Base-by-base conservation (phyloP, 2,797 vertebrate genomes). In the Xenentodon cancila region DNA sequence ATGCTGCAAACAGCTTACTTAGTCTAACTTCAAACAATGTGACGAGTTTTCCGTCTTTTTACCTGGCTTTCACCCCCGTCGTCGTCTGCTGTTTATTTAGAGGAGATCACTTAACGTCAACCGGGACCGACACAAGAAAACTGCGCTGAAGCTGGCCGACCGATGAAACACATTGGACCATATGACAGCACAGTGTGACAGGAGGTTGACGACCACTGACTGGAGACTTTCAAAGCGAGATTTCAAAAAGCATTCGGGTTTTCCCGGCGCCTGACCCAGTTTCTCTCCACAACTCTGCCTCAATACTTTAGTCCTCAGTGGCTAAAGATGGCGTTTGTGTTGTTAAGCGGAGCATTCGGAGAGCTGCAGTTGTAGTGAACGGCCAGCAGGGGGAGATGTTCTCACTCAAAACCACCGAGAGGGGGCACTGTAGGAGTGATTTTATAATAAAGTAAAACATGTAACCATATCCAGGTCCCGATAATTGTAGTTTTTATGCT, bases 101-200 rank as follows among this genome's bases (percentile, higher is more conserved):
- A 80, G n/a, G 22, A 47, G 56, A 70, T 47, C 46, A 46, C 22
- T 77, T 51, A 53, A 56, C 78, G 58, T 89, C 83, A 88, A 83
- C 88, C 89, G 40, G 86, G 88, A 77, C 86, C 84, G 21, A 87
- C 88, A 86, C 75, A 85, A 70, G 78, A 84, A 81, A 85, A 87
- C 71, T 86, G 86, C 60, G 76, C 85, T 48, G 44, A 71, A 71
- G 68, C 80, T 73, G 25, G 47, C 32, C 53, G 71, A 77, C 68
- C 71, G 75, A 72, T 83, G 81, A 77, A 80, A 84, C 77, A 75
- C 87, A 90, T 91, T 86, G 84, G 83, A 84, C 77, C 80, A 82
- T 75, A 68, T 58, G 60, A 76, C 68, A 53, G 50, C 54, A n/a
- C 69, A 25, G 42, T 53, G 69, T 34, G 61, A 70, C 53, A 34